Percentiles rank a stretch among this genome's conserved stretches.
Conservation (phyloP, 2,113 vertebrate genomes). For the Cottus gobio region DNA sequence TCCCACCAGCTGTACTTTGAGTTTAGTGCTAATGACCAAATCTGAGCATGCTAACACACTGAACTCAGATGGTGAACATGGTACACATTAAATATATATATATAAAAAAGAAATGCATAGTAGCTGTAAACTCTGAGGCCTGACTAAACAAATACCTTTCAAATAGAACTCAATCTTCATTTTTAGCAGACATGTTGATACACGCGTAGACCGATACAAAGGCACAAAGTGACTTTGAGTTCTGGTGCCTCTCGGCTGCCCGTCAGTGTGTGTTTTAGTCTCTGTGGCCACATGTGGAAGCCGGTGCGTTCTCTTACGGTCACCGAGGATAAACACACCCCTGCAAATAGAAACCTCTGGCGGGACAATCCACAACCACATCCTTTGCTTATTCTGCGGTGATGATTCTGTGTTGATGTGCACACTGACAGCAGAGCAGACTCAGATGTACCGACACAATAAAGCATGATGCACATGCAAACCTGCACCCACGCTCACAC, state of each 20-base stretch:
- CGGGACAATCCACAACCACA: constrained; percentile 54
- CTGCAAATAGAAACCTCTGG: constrained; percentile 56
- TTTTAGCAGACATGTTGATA: neutral
- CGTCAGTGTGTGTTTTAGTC: constrained; percentile 25
- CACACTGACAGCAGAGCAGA: neutral
- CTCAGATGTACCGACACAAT: neutral
- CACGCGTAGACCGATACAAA: neutral
- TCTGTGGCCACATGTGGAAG: constrained; percentile 52
- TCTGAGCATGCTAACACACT: neutral
- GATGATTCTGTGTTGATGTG: constrained; percentile 4
- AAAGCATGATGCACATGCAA: neutral
- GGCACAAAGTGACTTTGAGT: constrained; percentile 1
- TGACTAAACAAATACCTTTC: neutral
- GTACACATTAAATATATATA: neutral
- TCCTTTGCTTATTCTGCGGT: constrained; percentile 48
- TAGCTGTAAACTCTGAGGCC: neutral
- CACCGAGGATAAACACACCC: constrained; percentile 58
- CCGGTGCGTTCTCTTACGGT: constrained; percentile 23
- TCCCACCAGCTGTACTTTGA: neutral
- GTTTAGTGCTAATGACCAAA: neutral
- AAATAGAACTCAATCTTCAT: neutral
- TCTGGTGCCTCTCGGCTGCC: constrained; percentile 1
- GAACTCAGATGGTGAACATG: neutral
- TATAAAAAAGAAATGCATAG: neutral
- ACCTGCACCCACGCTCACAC: neutral